Evolutionary conservation across 1,140 invertebrate species (phyloP), one percentile per base, ranked within the genome.

Genomic region (Chlorops oryzae): DNA sequence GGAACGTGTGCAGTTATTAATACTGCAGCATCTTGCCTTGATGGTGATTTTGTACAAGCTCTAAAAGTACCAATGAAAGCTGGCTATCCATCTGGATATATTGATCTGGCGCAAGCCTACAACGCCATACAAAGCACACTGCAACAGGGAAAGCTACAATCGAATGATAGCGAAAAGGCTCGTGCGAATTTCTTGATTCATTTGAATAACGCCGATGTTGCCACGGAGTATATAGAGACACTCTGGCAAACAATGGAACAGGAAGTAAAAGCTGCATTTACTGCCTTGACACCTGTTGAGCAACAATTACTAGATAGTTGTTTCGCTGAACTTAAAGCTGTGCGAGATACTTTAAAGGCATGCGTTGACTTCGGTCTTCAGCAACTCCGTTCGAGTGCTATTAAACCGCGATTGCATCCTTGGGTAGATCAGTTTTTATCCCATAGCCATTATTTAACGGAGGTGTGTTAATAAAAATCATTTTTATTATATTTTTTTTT

Each of bases 1-100:
- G 95, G 93, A 32, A 85, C 93, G 38, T 98, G 96, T 77, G 94
- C 93, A 24, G 91, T 97, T 59, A 83, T 99, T 3, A 99, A 99
- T 73, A 94, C 96, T 75, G 89, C 88, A 2, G 87, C 86, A 60
- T 81, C 87, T 2, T 81, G 91, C 39, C 75, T 99, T 23, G 96
- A 98, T 75, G 84, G 87, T 45, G 86, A 90, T 57, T 92, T 91
- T 67, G 82, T 85, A 15, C 81, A 80, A 47, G 82, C 88, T 24
- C 77, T 98, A 20, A 83, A 85, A 46, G 78, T 78, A 18, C 80
- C 85, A 38, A 73, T 98, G 18, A 79, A 86, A 47, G 82, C 84
- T 62, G 90, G 92, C 17, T 96, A 92, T 75, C 90, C 88, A 7
- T 86, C 83, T 21, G 87, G 87, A n/a, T 87, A 88, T 61, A 76